These are phyloP conservation scores for Patella ulyssiponensis DNA, from an alignment of 2,888 invertebrate species.

Conservation along the genomic window DNA sequence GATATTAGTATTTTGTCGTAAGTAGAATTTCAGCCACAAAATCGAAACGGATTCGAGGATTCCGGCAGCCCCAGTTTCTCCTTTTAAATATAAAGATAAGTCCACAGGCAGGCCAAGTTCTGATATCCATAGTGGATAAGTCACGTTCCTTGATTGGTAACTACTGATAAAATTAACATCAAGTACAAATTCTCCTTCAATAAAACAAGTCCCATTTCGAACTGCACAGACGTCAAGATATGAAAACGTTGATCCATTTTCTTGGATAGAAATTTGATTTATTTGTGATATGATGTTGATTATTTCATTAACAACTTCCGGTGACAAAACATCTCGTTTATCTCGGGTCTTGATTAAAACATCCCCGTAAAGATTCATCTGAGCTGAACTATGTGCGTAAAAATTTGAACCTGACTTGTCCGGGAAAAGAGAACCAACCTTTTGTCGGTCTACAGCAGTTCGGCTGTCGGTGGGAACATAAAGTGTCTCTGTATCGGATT, in stretches of 20 bases:
- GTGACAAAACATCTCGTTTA: slow-evolving; percentile 18
- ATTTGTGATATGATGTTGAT: slow-evolving; percentile 11
- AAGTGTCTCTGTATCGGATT: slow-evolving; percentile 41
- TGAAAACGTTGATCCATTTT: neutral
- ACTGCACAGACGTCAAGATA: slow-evolving; percentile 29
- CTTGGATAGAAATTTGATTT: neutral
- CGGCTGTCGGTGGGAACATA: slow-evolving; percentile 45
- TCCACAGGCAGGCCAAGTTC: slow-evolving; percentile 22
- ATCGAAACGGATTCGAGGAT: slow-evolving; percentile 28
- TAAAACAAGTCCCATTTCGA: slow-evolving; percentile 16
- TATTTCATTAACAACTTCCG: slow-evolving; percentile 19
- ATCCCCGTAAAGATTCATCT: slow-evolving; percentile 11
- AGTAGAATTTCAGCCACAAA: slow-evolving; percentile 32
- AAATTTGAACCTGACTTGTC: slow-evolving; percentile 32
- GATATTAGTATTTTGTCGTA: slow-evolving; percentile 29
- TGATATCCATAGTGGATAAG: slow-evolving; percentile 33
- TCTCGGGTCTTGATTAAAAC: slow-evolving; percentile 17
- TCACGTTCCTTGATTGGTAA: slow-evolving; percentile 9
- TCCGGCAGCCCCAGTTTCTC: neutral
- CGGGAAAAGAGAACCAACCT: slow-evolving; percentile 28
- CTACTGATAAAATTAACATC: slow-evolving; percentile 6
- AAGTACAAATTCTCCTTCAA: slow-evolving; percentile 19
- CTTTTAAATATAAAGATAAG: slow-evolving; percentile 8
- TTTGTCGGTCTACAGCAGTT: slow-evolving; percentile 39
- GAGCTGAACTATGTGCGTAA: slow-evolving; percentile 27